These are phyloP conservation scores for Nebria brevicollis DNA, from an alignment of 2,888 invertebrate species.

Conservation along the genomic window DNA sequence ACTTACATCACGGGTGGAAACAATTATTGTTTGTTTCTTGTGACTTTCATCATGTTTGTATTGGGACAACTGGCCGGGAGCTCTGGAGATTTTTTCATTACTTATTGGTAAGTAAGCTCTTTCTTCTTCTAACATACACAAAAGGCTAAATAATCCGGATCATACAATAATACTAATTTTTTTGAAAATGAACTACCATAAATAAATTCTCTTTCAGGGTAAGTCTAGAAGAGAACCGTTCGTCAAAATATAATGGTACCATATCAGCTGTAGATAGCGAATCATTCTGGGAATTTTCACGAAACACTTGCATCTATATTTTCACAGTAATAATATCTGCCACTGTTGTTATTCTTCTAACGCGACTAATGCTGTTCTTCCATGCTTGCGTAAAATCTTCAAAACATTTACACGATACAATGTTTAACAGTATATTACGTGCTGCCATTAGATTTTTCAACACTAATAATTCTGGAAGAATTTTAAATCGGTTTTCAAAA, in stretches of 20 bases:
- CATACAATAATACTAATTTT: too few relatives aligned
- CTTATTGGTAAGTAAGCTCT: too few relatives aligned
- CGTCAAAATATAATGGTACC: constrained; percentile 42
- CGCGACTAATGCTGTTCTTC: constrained; percentile 67
- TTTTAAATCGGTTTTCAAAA: constrained; percentile 78
- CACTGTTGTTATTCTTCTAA: constrained; percentile 62
- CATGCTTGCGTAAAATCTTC: constrained; percentile 67
- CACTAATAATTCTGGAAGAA: constrained; percentile 61
- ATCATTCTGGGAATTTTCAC: constrained; percentile 49
- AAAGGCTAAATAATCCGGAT: too few relatives aligned
- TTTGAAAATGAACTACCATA: too few relatives aligned
- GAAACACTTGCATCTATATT: constrained; percentile 60
- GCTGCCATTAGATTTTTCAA: too few relatives aligned
- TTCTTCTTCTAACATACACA: too few relatives aligned
- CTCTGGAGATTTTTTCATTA: too few relatives aligned
- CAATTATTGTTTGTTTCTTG: too few relatives aligned
- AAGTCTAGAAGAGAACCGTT: constrained; percentile 55
- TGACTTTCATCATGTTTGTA: too few relatives aligned
- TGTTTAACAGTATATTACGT: too few relatives aligned
- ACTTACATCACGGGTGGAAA: constrained; percentile 67
- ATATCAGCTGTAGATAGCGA: constrained; percentile 46
- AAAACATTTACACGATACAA: constrained; percentile 54
- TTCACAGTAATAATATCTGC: constrained; percentile 59
- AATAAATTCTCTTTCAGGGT: constrained; percentile 54
- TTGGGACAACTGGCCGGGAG: too few relatives aligned